phyloP scores from a whole-genome alignment of 2,888 invertebrate species.

The Hyposoter didymator region DNA sequence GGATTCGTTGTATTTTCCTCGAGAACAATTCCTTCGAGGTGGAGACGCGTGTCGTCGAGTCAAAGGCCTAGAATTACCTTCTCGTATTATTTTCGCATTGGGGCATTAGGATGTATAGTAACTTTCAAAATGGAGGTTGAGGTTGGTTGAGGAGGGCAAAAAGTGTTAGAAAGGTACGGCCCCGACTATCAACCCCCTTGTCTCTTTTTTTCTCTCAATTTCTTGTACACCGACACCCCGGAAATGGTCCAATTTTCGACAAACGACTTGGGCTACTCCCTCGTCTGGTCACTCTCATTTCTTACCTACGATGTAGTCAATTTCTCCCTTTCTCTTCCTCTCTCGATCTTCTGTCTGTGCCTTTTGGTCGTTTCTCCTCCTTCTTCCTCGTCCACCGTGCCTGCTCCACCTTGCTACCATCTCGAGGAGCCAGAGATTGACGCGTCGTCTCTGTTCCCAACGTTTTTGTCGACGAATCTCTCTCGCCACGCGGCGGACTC shows the following conservation, averaged over 20 bases:
- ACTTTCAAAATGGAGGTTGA: constrained; percentile 39
- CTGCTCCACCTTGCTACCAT: constrained; percentile 28
- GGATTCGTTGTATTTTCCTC: constrained; percentile 33
- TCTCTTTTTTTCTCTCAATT: constrained; percentile 21
- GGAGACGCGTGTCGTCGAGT: constrained; percentile 48
- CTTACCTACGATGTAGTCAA: constrained; percentile 42
- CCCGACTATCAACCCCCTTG: constrained; percentile 35
- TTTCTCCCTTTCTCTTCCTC: constrained; percentile 4
- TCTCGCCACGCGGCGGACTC: constrained; percentile 21
- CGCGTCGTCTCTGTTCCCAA: constrained; percentile 59
- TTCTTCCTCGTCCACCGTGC: background rate
- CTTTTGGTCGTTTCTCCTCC: background rate
- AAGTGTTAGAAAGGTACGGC: constrained; percentile 50
- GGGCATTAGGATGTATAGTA: constrained; percentile 11
- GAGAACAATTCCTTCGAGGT: constrained; percentile 23
- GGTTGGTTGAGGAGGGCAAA: constrained; percentile 46
- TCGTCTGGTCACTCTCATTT: constrained; percentile 39
- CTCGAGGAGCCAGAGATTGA: constrained; percentile 42
- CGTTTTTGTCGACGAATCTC: constrained; percentile 70
- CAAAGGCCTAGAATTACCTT: constrained; percentile 50
- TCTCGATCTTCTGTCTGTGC: background rate
- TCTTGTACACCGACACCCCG: constrained; percentile 53
- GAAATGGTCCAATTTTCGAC: constrained; percentile 75
- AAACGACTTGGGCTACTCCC: constrained; percentile 69
- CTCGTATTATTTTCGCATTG: constrained; percentile 28